phyloP scores from a whole-genome alignment of 2,113 vertebrate species.

The Nycticryphes semicollaris region DNA sequence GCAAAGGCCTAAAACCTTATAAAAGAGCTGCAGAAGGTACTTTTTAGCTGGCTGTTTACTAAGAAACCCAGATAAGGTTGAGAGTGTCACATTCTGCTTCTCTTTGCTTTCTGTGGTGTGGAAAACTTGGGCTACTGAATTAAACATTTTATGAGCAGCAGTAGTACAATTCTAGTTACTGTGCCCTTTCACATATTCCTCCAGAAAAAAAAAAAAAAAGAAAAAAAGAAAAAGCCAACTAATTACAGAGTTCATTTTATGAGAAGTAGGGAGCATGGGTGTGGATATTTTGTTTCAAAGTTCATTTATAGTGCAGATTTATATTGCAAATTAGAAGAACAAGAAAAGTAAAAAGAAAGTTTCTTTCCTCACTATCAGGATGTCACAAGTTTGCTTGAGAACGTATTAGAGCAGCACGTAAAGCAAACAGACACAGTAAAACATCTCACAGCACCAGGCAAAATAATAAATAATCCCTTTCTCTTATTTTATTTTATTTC shows the following conservation, averaged over 20 bases:
- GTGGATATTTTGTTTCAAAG: conserved; percentile 23
- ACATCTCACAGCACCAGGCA: background rate
- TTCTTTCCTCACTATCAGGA: background rate
- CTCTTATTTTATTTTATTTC: background rate
- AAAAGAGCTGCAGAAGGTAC: background rate
- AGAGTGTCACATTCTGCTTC: background rate
- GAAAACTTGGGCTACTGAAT: background rate
- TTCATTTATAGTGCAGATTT: background rate
- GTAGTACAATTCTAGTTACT: background rate
- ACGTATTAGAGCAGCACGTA: rapidly evolving
- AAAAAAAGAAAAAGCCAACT: background rate
- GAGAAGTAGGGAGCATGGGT: background rate
- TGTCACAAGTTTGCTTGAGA: background rate
- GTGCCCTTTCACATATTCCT: background rate
- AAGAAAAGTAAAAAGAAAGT: background rate
- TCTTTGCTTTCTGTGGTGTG: background rate
- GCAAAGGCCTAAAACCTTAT: background rate
- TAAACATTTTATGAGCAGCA: background rate
- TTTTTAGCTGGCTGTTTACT: background rate
- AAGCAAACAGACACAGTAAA: background rate
- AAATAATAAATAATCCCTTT: background rate
- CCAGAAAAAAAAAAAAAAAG: background rate
- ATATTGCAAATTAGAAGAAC: background rate
- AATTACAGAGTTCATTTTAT: background rate
- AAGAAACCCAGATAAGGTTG: background rate